Conservation (phyloP, 1,140 invertebrate genomes). For the Agrypnia vestita region DNA sequence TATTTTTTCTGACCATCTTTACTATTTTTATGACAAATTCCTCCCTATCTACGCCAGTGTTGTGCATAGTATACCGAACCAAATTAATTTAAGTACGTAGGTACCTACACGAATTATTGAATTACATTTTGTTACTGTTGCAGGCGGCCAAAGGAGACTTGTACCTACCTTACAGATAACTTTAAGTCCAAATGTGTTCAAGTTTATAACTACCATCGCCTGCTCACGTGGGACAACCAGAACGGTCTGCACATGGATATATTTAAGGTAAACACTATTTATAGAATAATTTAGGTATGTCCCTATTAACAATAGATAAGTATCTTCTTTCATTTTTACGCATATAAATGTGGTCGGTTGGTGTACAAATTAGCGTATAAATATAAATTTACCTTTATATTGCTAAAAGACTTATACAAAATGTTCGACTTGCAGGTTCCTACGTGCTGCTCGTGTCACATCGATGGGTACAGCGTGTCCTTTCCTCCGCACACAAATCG, state of each 20-base stretch:
- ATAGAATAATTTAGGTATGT: background rate
- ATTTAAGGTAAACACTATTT: constrained; percentile 77
- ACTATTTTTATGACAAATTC: too few relatives aligned
- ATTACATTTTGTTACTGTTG: constrained; percentile 61
- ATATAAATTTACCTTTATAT: too few relatives aligned
- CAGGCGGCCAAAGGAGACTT: constrained; percentile 83
- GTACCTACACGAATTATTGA: too few relatives aligned
- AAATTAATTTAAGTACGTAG: too few relatives aligned
- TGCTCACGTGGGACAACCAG: constrained; percentile 87
- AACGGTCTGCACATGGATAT: constrained; percentile 90
- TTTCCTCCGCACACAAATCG: constrained; percentile 74
- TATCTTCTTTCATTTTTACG: too few relatives aligned
- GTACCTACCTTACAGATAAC: constrained; percentile 85
- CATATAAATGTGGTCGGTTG: too few relatives aligned
- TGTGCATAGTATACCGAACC: too few relatives aligned
- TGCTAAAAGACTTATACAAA: too few relatives aligned
- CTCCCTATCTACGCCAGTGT: too few relatives aligned
- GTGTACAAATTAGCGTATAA: too few relatives aligned
- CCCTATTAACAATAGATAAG: too few relatives aligned
- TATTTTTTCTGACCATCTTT: too few relatives aligned
- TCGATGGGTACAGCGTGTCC: constrained; percentile 82
- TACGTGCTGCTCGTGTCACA: constrained; percentile 88
- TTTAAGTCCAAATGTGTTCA: constrained; percentile 88
- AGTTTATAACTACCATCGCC: constrained; percentile 90
- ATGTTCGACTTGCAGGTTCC: constrained; percentile 75